phyloP scores from a whole-genome alignment of 2,888 invertebrate genomes.

The Drosophila kanekoi region DNA sequence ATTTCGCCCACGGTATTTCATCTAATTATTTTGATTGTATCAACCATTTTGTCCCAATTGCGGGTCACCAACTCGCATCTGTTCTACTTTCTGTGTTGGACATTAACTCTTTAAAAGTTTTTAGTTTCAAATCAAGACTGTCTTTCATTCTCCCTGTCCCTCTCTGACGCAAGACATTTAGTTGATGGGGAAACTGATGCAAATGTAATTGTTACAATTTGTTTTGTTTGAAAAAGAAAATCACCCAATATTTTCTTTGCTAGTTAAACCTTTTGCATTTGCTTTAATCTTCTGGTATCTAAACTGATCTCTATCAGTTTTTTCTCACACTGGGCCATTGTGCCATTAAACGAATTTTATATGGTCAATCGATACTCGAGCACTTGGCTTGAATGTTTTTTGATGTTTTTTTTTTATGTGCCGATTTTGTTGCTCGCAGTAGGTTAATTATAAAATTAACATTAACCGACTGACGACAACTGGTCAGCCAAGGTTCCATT shows the following conservation, averaged over 20 bases:
- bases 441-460: conserved; percentile 76
- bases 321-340: conserved; percentile 16
- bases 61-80: neutral
- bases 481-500: conserved; percentile 65
- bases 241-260: neutral
- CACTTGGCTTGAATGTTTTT: conserved; percentile 43
- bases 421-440: conserved; percentile 42
- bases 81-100: neutral
- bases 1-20: conserved; percentile 63
- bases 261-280: neutral
- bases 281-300: neutral
- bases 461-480: conserved; percentile 71
- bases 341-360: conserved; percentile 37
- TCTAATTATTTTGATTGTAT: conserved; percentile 54
- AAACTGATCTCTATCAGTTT: conserved; percentile 3
- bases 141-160: too few species aligned
- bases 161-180: too few species aligned
- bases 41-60: conserved; percentile 36
- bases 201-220: too few species aligned
- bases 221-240: too few species aligned
- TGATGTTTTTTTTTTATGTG: conserved; percentile 18
- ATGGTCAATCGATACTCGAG: conserved; percentile 43
- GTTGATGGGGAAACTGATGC: too few species aligned
- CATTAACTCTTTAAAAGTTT: too few species aligned
- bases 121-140: too few species aligned